Evolutionary conservation across 2,113 vertebrate genomes (phyloP), one percentile per base, ranked within the genome.

Genomic region (Pampusana beccarii): DNA sequence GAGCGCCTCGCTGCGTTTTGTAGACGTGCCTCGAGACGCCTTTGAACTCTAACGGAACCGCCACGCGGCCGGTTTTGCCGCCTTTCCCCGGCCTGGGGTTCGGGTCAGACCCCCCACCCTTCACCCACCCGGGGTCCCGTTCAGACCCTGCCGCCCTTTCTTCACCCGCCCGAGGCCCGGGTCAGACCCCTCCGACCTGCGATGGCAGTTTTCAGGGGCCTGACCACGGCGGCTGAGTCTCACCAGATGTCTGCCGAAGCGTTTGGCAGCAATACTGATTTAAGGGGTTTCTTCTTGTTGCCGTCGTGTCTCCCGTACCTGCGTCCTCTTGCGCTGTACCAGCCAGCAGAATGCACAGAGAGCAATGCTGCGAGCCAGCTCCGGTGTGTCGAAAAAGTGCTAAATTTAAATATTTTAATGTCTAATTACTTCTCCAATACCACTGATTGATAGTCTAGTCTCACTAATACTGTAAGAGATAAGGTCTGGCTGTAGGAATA

Each of bases 241-340:
- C 57, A 21, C 7, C 33, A 19, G 28, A 80, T 65, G 16, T 18
- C 33, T 65, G 23, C 38, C 25, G 11, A 46, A 50, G 3, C 6
- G 17, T 60, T 69, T 48, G 50, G 33, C n/a, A 77, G 13, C 51
- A 25, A 13, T 34, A 9, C 26, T 18, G 28, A 18, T 34, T 57
- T 50, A 61, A 44, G 16, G 9, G 6, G 24, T 36, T 81, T 65
- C 25, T 34, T n/a, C 33, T 13, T n/a, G 46, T 61, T 80, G 23
- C 40, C 13, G 0, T 1, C 10, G 14, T 61, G 11, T 48, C 58
- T 46, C 10, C 0, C 0, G 28, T 51, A 10, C 18, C 8, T 48
- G 0, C 13, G 1, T 19, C 25, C 28, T 34, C 51, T 50, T 67
- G 31, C 5, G 24, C 42, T 16, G 20, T 64, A 42, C 13, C 13